Base-by-base conservation (phyloP, 1,140 invertebrate species). In the Asobara japonica region DNA sequence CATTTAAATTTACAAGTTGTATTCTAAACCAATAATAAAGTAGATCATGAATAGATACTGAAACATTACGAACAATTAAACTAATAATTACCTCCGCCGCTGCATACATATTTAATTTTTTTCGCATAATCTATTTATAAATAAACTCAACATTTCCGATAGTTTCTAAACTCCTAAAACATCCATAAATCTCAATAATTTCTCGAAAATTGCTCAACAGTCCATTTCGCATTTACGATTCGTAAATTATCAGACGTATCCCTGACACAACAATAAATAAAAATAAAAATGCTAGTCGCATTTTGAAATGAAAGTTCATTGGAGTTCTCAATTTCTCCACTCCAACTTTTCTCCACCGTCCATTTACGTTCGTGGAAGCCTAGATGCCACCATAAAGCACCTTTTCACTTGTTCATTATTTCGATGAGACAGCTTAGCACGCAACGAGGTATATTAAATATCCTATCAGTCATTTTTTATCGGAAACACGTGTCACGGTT, bases 271-370 rank as follows among this genome's bases (percentile, higher is more conserved):
- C 18, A 16, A 38, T 10, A 38, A 13, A 45, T 45, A 45, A 45
- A 45, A 16, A 45, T 16, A 16, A 16, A 45, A 16, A 16, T 13
- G 7, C 3, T 45, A 45, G n/a, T n/a, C n/a, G n/a, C n/a, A n/a
- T n/a, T 45, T 45, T 45, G 18, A 45, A 81, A 82, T 75, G 80
- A 82, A 82, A 82, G 82, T 82, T 74, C 78, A 72, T 78, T 78
- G 70, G 74, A 73, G 75, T 78, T n/a, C 76, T 79, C 76, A 80
- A 78, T 82, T 83, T 83, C 82, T 79, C 82, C 25, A n/a, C n/a
- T 72, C 29, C 27, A 33, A 67, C 69, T 56, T 56, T 56, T 56
- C 51, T 25, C 51, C 22, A 13, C 22, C 22, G 20, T 56, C 51
- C 51, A 56, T 56, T 51, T 51, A 51, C 45, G 45, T 20, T 22